Evolutionary conservation across 1,140 invertebrate genomes (phyloP), one percentile per base, ranked within the genome.

Genomic region (Zaprionus gabonicus): DNA sequence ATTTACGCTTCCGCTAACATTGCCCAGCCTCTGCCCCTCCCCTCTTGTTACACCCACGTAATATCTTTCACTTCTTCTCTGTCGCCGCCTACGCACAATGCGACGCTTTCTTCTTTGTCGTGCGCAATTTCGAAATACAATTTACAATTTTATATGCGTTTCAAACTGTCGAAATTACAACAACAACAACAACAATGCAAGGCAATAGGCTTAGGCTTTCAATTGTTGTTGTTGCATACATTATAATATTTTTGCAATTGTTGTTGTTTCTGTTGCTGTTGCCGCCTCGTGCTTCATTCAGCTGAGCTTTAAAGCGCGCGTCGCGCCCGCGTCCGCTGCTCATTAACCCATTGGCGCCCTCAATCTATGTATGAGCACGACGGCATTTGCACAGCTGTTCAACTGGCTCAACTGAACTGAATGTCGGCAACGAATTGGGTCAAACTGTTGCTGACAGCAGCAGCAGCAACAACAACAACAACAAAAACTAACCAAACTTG

Each of bases 401-500:
- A 56, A 76, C 60, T 70, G 69, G 80, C 76, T 67, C 65, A 60
- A 3, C 23, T 65, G 55, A 51, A 53, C 78, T 86, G 60, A 49
- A 66, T 80, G 60, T 74, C 65, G 71, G 65, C 64, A 41, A 49
- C 51, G 74, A 88, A 88, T 88, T 88, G 81, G 84, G 84, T 88
- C 84, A 88, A 81, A 79, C 81, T 69, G 81, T 82, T 75, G 84
- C 84, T 71, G 59, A 67, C 73, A 53, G 58, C 55, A 57, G 10
- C 57, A 34, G 27, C 62, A 58, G 23, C 63, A 41, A 20, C 51
- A 63, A 23, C 64, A 63, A 23, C 64, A 74, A 15, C 15, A 57
- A 23, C 44, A 72, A 17, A 73, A 80, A 87, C 73, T 71, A 84
- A 81, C 81, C 83, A 87, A 87, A 87, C 84, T 90, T 83, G 84